Evolutionary conservation across 2,113 vertebrate species (phyloP), one percentile per base, ranked within the genome.

Genomic region (Pogonocichla stellata): DNA sequence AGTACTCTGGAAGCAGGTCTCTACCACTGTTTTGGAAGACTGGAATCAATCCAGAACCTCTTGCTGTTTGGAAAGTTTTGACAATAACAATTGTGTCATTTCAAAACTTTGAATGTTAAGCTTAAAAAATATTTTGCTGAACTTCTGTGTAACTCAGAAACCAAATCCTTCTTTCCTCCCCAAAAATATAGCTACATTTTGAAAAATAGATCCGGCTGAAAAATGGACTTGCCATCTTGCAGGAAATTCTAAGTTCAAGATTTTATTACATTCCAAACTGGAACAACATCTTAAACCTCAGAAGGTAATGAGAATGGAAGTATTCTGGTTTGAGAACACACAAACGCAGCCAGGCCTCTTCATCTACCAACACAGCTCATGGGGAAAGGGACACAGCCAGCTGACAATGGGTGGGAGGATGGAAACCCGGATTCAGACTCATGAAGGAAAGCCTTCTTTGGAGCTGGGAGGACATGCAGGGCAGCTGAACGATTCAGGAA

Each of bases 51-150:
- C 47, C 92, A 94, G 75, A 82, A 22, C 6, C 28, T 93, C 56
- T 81, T 69, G 53, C 65, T 94, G 47, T 80, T 80, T 58, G 93
- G 88, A 96, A 93, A 96, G 65, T 86, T 86, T 78, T 95, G 83
- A 95, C 80, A 88, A 80, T 80, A 95, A 94, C 93, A 96, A 95
- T 61, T 75, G 64, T 94, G 85, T 80, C 72, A 94, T 93, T 96
- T 93, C 90, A 93, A 95, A 96, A 96, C 80, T 83, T 83, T 25
- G 56, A 77, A 78, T 19, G 34, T 78, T 83, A 93, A 73, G 51
- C 82, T 92, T 71, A 66, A 93, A 64, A 88, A 95, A 91, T 93
- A 78, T 79, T 96, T 96, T 95, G 91, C 77, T 88, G 57, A 95
- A 95, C 70, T 96, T 92, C 56, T 88, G 48, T 50, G 72, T 84